A percentile compares a stretch with the other conserved stretches of the same genome.
Evolutionary conservation across 2,113 vertebrate species (phyloP).

Genomic region (Octodon degus): DNA sequence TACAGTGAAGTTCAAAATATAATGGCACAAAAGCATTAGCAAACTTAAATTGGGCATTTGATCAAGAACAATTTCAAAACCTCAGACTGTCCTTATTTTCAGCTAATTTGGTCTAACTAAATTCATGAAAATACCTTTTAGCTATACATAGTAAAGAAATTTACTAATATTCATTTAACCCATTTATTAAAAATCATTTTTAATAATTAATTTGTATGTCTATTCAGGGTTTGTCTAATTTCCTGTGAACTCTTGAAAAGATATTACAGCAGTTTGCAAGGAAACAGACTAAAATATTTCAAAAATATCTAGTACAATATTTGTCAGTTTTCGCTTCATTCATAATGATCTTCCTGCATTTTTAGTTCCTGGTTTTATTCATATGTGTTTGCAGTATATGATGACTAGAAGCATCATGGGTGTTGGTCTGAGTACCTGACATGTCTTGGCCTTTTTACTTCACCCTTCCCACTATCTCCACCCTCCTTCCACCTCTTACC

Average conservation of each 20-base stretch:
- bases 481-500: neutral
- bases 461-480: neutral
- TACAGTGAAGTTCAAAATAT: neutral
- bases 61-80: neutral
- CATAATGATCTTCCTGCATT: neutral
- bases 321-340: neutral
- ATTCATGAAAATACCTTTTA: neutral
- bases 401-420: neutral
- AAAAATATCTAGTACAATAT: neutral
- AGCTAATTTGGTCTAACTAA: constrained; percentile 11
- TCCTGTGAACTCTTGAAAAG: neutral
- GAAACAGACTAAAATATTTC: neutral
- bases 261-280: neutral
- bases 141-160: neutral
- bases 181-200: constrained; percentile 49
- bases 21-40: neutral
- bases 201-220: constrained; percentile 24
- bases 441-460: neutral
- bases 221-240: neutral
- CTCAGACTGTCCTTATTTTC: neutral
- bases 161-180: constrained; percentile 25
- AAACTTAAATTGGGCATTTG: neutral
- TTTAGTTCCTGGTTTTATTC: neutral
- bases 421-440: neutral
- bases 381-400: neutral